Conservation (phyloP, 1,140 invertebrate genomes). For the Argopecten irradians region DNA sequence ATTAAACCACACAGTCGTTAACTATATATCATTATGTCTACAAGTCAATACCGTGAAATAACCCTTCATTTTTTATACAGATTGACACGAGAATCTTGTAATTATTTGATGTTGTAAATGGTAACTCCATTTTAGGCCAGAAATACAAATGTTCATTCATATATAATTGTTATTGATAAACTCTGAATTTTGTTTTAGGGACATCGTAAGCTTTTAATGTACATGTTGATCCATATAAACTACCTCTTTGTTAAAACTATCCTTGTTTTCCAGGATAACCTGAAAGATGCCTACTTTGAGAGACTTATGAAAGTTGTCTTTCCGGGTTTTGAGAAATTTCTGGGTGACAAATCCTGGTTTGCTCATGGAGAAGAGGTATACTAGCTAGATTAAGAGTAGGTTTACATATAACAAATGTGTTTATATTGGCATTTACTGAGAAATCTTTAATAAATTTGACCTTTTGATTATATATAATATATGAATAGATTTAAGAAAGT, state of each 20-base stretch:
- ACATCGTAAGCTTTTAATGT: neutral
- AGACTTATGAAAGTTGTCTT: constrained; percentile 67
- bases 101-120: neutral
- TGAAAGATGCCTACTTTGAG: constrained; percentile 74
- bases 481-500: too few relatives aligned
- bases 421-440: too few relatives aligned
- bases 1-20: too few relatives aligned
- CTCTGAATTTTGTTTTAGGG: neutral
- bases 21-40: too few relatives aligned
- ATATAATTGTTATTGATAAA: neutral
- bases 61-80: too few relatives aligned
- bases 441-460: too few relatives aligned
- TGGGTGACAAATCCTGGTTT: constrained; percentile 77
- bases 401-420: too few relatives aligned
- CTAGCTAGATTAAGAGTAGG: too few relatives aligned
- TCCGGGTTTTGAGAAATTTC: constrained; percentile 74
- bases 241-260: too few relatives aligned
- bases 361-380: constrained; percentile 77
- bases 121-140: neutral
- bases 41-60: too few relatives aligned
- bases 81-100: neutral
- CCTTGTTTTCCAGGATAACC: constrained; percentile 70
- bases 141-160: neutral
- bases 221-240: neutral
- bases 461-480: too few relatives aligned